These are phyloP conservation scores for Agapornis canus DNA, from an alignment of 2,797 vertebrate species.

Conservation along the genomic window DNA sequence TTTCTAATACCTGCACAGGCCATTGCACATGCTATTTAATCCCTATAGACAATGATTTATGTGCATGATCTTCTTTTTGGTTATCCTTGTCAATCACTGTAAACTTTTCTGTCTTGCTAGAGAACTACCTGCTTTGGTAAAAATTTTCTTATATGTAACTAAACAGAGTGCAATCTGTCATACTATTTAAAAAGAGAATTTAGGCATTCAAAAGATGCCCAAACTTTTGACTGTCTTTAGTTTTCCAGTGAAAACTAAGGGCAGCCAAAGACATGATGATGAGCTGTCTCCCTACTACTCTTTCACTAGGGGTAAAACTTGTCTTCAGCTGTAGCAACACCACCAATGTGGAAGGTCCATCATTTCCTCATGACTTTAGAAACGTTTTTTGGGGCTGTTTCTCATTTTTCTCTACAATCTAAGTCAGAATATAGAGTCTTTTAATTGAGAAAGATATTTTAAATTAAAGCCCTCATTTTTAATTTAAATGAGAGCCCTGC, in stretches of 20 bases:
- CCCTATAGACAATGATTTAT: background rate
- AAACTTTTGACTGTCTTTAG: background rate
- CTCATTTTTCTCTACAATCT: background rate
- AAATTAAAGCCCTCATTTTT: background rate
- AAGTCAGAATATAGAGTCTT: background rate
- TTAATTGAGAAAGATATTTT: background rate
- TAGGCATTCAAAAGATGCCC: background rate
- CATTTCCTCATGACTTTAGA: background rate
- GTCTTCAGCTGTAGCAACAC: background rate
- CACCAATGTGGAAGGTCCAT: background rate
- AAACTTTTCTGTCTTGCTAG: background rate
- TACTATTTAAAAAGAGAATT: background rate
- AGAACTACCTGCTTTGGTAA: background rate
- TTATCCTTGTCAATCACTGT: background rate
- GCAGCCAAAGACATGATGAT: background rate
- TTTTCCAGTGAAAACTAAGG: background rate
- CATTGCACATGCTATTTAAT: background rate
- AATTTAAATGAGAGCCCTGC: background rate
- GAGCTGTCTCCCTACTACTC: background rate
- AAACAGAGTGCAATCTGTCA: constrained; percentile 15
- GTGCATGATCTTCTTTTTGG: background rate
- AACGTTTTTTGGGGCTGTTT: background rate
- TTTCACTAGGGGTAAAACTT: background rate
- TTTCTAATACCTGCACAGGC: background rate
- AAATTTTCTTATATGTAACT: constrained; percentile 14